Evolutionary conservation across 1,140 invertebrate genomes (phyloP).

Genomic region (Caenorhabditis inopinata): DNA sequence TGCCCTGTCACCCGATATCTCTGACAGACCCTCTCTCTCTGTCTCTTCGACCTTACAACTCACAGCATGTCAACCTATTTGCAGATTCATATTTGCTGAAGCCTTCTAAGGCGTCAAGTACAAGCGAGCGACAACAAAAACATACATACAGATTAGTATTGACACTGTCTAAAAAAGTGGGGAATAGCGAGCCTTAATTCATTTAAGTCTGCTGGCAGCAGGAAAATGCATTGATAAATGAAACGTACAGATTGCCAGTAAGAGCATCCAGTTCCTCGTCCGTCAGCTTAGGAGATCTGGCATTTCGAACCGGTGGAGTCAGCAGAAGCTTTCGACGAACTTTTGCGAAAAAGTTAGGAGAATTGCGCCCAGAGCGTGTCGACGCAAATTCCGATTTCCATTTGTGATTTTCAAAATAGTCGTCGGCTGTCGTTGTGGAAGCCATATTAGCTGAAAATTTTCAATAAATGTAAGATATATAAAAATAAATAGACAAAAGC

Average conservation of each 20-base stretch:
- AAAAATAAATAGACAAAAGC: neutral
- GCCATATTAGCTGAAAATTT: neutral
- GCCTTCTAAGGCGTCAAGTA: neutral
- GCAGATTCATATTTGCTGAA: neutral
- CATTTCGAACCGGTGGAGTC: slow-evolving; percentile 4
- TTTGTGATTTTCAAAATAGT: neutral
- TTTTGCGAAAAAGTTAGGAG: neutral
- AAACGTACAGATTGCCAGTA: neutral
- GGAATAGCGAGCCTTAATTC: neutral
- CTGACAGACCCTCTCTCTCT: neutral
- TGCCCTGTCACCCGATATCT: neutral
- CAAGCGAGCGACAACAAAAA: neutral
- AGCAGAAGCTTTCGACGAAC: slow-evolving; percentile 11
- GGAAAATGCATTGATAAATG: neutral
- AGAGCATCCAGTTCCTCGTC: slow-evolving; percentile 2
- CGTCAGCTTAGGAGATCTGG: neutral
- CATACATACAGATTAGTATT: no score
- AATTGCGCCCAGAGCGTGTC: neutral
- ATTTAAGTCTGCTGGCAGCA: neutral
- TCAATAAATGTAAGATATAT: neutral
- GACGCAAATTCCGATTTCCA: slow-evolving; percentile 18
- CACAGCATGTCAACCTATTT: neutral
- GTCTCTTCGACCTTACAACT: no score
- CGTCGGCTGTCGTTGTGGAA: neutral
- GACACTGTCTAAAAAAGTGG: no score